These are phyloP conservation scores for Cygnus atratus DNA, from an alignment of 2,113 vertebrate genomes.

Conservation along the genomic window DNA sequence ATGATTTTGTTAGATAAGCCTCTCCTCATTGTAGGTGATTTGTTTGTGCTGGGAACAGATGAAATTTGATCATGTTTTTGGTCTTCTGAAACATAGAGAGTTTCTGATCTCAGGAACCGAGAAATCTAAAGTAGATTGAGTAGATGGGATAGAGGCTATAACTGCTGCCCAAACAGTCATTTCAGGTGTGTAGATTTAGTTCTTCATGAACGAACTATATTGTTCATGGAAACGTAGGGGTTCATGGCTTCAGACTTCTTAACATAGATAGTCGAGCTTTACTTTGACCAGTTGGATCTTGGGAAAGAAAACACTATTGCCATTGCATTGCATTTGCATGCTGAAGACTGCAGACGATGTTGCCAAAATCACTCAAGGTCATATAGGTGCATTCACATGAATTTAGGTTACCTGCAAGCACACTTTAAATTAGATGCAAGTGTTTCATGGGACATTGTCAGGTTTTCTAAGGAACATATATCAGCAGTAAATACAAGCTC, in stretches of 20 bases:
- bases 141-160: neutral
- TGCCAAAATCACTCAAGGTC: neutral
- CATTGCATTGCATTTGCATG: neutral
- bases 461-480: neutral
- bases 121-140: neutral
- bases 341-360: neutral
- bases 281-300: neutral
- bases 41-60: neutral
- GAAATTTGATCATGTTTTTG: neutral
- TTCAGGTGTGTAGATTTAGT: neutral
- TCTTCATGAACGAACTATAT: neutral
- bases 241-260: neutral
- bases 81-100: neutral
- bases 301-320: neutral
- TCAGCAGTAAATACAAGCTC: neutral
- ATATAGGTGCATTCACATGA: neutral
- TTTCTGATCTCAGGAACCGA: neutral
- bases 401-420: neutral
- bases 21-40: neutral
- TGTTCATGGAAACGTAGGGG: neutral
- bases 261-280: neutral
- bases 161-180: neutral
- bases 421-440: neutral
- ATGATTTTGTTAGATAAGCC: neutral
- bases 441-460: fast-evolving